Evolutionary conservation across 92 coral and sea anemone genomes (phyloP).

Genomic region (Metridium senile): DNA sequence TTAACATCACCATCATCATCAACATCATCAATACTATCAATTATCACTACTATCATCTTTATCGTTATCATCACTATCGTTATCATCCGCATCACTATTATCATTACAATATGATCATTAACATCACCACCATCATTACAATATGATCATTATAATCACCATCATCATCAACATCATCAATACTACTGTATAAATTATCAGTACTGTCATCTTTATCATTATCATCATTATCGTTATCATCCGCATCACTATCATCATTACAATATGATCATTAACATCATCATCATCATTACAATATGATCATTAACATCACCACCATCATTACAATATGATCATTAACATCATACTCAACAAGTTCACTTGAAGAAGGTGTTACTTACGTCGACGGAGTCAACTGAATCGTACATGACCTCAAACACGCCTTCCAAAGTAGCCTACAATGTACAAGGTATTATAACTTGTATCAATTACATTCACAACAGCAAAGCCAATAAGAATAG

Average conservation of each 20-base stretch:
- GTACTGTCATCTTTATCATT: not conserved
- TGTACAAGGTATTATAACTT: not conserved
- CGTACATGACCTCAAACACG: constrained; percentile 89
- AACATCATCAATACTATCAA: no score
- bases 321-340: not conserved
- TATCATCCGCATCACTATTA: constrained; percentile 3
- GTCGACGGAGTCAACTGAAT: constrained; percentile 82
- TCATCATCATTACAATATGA: not conserved
- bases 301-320: not conserved
- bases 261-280: no score
- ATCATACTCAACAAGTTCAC: not conserved
- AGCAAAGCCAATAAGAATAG: not conserved
- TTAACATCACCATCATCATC: not conserved
- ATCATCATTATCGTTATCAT: not conserved
- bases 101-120: not conserved
- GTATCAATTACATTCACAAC: no score
- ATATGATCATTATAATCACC: not conserved
- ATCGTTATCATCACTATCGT: not conserved
- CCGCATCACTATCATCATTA: no score
- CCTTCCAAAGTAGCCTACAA: constrained; percentile 95
- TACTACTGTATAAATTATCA: constrained; percentile 7
- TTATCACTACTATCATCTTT: no score
- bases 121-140: constrained; percentile 7
- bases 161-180: constrained; percentile 1
- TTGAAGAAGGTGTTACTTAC: constrained; percentile 37